A percentile compares a stretch with the other conserved stretches of the same genome.
These are phyloP conservation scores for Oligia fasciuncula DNA, from an alignment of 2,888 invertebrate genomes.

Conservation along the genomic window DNA sequence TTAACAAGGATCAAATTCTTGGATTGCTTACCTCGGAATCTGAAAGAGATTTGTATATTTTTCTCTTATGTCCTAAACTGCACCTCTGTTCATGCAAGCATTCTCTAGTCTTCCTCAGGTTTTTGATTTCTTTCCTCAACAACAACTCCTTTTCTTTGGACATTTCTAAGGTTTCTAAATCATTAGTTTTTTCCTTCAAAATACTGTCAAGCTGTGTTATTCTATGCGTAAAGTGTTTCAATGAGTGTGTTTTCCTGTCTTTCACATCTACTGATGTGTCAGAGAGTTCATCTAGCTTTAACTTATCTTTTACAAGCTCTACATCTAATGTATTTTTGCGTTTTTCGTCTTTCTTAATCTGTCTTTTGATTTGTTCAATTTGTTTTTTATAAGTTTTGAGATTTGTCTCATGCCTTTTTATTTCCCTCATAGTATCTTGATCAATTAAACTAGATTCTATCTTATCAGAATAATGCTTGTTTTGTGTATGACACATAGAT, in stretches of 20 bases:
- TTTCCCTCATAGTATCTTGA: conserved; percentile 91
- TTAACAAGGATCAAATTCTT: not conserved
- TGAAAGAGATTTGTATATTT: conserved; percentile 93
- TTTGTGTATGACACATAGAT: conserved; percentile 80
- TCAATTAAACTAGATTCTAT: conserved; percentile 89
- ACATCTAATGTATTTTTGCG: conserved; percentile 92
- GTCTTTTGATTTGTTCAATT: conserved; percentile 93
- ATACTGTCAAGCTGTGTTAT: conserved; percentile 93
- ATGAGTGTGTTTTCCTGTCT: conserved; percentile 89
- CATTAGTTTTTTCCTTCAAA: conserved; percentile 92
- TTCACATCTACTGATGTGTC: conserved; percentile 89
- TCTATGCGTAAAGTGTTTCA: conserved; percentile 91
- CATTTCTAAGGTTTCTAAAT: conserved; percentile 90
- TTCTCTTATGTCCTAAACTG: conserved; percentile 93
- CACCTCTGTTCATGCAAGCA: conserved; percentile 94
- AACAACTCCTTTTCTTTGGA: conserved; percentile 91
- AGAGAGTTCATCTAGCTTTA: conserved; percentile 87
- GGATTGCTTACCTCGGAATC: conserved; percentile 89
- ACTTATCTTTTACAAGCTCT: conserved; percentile 90
- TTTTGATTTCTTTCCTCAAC: conserved; percentile 94
- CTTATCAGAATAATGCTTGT: conserved; percentile 89
- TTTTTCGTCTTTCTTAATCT: conserved; percentile 93
- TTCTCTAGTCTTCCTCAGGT: conserved; percentile 94
- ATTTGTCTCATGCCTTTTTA: conserved; percentile 93
- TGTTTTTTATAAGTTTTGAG: conserved; percentile 93